Base-by-base conservation (phyloP, 2,797 vertebrate species). In the Tinamus major region DNA sequence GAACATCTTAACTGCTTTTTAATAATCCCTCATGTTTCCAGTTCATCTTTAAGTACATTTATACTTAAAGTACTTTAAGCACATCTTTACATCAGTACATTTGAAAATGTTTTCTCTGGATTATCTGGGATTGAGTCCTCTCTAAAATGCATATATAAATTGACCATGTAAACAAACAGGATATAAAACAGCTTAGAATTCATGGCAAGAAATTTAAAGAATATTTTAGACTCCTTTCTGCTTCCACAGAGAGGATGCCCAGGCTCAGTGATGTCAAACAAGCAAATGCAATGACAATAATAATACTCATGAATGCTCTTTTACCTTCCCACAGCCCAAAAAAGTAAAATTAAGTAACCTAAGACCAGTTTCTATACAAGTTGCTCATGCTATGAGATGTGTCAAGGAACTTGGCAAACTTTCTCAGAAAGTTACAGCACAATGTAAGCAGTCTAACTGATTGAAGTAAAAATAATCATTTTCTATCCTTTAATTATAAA, bases 371-470 rank as follows among this genome's bases (percentile, higher is more conserved):
- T 92, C 79, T 77, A 83, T 90, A 74, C 70, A n/a, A 86, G 81
- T 90, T 92, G 27, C 67, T 94, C 88, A 77, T 63, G 80, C 46
- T 74, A 58, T 94, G 46, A 90, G 46, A 92, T 51, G 31, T 95
- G 93, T 95, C 93, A 93, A 90, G 94, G 93, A 95, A 95, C 71
- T 95, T 95, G 85, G 94, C 95, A 94, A 84, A 79, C 41, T 86
- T 84, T 93, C 80, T 74, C 27, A 64, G 46, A 49, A 69, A 87
- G 92, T 95, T 91, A 88, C 41, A 79, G 77, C 70, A 44, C 67
- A 79, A 78, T 39, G 37, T 53, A 85, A 91, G 71, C 53, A 46
- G 67, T 93, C 84, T 74, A 91, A 79, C 51, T 2, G 6, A 70
- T 0, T 62, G 68, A 93, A 85, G 55, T 88, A 94, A 96, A 96